Evolutionary conservation across 2,888 invertebrate species (phyloP).

Genomic region (Sepioteuthis lessoniana): DNA sequence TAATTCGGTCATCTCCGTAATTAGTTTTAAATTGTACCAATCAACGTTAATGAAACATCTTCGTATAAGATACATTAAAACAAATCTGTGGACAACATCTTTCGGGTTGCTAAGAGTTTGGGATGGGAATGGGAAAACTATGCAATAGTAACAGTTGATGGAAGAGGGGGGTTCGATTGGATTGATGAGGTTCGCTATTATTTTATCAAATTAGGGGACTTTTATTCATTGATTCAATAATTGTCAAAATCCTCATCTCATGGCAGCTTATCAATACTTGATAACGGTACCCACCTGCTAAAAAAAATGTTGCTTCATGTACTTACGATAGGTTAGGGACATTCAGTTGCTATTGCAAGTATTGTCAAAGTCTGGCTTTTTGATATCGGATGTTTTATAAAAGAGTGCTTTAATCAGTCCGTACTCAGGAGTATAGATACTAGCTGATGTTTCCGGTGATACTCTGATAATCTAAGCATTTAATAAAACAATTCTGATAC

Average conservation of each 20-base stretch:
- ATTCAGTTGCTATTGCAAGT: neutral
- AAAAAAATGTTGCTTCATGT: neutral
- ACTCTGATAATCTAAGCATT: too few relatives aligned
- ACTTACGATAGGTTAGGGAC: neutral
- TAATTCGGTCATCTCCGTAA: constrained; percentile 33
- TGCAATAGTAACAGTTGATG: neutral
- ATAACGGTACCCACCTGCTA: neutral
- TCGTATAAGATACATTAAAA: constrained; percentile 33
- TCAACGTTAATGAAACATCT: constrained; percentile 13
- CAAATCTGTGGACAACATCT: neutral
- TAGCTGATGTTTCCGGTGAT: too few relatives aligned
- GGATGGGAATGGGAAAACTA: neutral
- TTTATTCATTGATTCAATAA: constrained; percentile 4
- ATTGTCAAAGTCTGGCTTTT: too few relatives aligned
- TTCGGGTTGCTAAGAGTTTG: neutral
- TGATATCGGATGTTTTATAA: too few relatives aligned
- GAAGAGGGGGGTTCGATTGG: neutral
- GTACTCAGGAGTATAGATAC: too few relatives aligned
- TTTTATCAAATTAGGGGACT: neutral
- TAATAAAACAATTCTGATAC: too few relatives aligned
- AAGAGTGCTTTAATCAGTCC: too few relatives aligned
- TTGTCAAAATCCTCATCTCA: neutral
- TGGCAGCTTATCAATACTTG: neutral
- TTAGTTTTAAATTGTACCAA: neutral
- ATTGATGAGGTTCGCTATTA: neutral